Conservation (phyloP, 1,140 invertebrate species). For the Piezodorus guildinii region DNA sequence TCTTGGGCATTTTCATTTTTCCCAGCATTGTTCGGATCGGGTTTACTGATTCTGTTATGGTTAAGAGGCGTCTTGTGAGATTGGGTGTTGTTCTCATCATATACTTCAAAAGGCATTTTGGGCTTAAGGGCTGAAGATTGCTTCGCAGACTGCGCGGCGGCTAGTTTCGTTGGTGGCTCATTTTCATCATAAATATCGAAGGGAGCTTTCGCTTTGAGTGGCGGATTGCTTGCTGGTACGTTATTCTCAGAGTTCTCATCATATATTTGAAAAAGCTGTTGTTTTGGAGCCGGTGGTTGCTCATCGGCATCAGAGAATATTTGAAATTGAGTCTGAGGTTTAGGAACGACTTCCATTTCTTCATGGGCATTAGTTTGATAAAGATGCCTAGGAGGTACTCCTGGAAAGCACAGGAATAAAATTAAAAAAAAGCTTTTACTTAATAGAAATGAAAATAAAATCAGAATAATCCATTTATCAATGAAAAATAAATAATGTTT, state of each 20-base stretch:
- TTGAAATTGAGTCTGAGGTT: neutral
- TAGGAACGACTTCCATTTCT: neutral
- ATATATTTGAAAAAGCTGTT: slow-evolving; percentile 4
- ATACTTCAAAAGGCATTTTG: slow-evolving; percentile 2
- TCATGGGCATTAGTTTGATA: neutral
- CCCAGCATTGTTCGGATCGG: neutral
- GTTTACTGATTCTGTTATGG: neutral
- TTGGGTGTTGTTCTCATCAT: neutral
- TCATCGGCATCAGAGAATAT: neutral
- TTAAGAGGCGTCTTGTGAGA: neutral
- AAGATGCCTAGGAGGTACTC: neutral
- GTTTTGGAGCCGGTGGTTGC: neutral
- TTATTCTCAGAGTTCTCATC: slow-evolving; percentile 5
- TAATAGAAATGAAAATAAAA: neutral
- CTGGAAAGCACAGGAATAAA: slow-evolving; percentile 1
- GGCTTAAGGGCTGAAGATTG: slow-evolving; percentile 4
- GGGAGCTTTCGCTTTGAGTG: neutral
- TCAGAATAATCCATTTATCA: neutral
- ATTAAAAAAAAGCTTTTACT: neutral
- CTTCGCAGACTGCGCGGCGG: neutral
- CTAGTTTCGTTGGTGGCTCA: neutral
- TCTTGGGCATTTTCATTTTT: neutral
- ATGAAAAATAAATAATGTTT: too few species aligned
- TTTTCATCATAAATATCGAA: slow-evolving; percentile 14
- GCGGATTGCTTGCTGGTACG: neutral